phyloP scores from a whole-genome alignment of 2,113 vertebrate genomes.

The Cebus imitator region DNA sequence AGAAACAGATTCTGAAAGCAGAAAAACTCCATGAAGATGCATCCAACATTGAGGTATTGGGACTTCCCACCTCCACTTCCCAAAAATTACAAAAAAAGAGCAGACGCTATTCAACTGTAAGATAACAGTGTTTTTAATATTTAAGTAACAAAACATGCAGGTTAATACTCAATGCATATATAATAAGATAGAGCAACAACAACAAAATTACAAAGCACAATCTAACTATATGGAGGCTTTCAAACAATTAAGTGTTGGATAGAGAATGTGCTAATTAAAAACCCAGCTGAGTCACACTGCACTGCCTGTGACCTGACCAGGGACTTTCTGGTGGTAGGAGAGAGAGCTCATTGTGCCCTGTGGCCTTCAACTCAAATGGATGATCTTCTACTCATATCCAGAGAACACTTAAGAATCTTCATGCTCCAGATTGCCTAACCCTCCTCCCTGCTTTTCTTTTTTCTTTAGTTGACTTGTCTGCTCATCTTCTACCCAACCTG shows the following conservation, averaged over 20 bases:
- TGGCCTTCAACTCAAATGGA: background rate
- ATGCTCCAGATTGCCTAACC: background rate
- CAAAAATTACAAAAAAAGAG: background rate
- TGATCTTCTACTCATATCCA: background rate
- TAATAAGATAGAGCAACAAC: constrained; percentile 37
- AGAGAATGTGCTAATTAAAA: background rate
- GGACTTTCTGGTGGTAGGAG: background rate
- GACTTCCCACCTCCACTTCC: background rate
- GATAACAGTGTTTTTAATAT: constrained; percentile 75
- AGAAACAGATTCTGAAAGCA: background rate
- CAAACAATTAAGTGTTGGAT: background rate
- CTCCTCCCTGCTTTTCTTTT: background rate
- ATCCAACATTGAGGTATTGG: background rate
- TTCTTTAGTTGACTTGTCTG: constrained; percentile 1
- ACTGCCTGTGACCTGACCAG: background rate
- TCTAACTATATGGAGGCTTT: constrained; percentile 3
- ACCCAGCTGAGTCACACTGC: background rate
- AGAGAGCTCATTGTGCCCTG: background rate
- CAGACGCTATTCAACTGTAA: constrained; percentile 35
- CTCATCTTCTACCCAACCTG: background rate
- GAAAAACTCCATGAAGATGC: background rate
- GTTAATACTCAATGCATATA: constrained; percentile 63
- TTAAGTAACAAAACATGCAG: constrained; percentile 69
- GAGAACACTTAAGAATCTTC: background rate
- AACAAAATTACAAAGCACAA: constrained; percentile 23